These are phyloP conservation scores for Leucoraja erinaceus DNA, from an alignment of 2,113 vertebrate genomes.

Conservation along the genomic window DNA sequence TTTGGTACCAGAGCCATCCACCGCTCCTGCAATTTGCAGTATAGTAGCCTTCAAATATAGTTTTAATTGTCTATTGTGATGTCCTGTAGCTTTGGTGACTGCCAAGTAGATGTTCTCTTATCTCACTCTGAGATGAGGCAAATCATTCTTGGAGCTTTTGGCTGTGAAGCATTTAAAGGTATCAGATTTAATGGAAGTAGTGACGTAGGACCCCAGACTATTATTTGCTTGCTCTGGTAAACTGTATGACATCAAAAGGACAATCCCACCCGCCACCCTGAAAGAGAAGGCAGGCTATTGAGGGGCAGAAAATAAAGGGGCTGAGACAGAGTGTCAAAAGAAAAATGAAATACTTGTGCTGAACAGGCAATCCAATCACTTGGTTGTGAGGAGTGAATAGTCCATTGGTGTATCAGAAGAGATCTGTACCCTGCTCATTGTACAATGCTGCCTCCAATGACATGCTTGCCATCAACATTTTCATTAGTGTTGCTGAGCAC, in stretches of 20 bases:
- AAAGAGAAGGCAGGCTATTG: not conserved
- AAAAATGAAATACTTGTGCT: not conserved
- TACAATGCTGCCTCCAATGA: not conserved
- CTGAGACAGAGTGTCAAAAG: not conserved
- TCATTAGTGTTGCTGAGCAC: not conserved
- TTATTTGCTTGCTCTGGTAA: not conserved
- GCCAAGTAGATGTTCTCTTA: not conserved
- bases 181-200: not conserved
- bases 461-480: not conserved
- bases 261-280: not conserved
- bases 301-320: not conserved
- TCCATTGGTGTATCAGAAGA: not conserved
- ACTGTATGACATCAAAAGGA: not conserved
- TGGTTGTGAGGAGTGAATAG: not conserved
- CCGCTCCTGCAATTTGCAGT: not conserved
- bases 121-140: not conserved
- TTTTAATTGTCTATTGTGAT: not conserved
- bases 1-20: not conserved
- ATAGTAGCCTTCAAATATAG: not conserved
- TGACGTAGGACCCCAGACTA: not conserved
- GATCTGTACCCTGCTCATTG: not conserved
- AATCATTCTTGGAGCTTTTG: not conserved
- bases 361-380: not conserved
- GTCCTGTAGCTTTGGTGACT: not conserved
- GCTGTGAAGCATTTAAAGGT: not conserved